Evolutionary conservation across 2,113 vertebrate species (phyloP).

Genomic region (Cyprinodon variegatus): DNA sequence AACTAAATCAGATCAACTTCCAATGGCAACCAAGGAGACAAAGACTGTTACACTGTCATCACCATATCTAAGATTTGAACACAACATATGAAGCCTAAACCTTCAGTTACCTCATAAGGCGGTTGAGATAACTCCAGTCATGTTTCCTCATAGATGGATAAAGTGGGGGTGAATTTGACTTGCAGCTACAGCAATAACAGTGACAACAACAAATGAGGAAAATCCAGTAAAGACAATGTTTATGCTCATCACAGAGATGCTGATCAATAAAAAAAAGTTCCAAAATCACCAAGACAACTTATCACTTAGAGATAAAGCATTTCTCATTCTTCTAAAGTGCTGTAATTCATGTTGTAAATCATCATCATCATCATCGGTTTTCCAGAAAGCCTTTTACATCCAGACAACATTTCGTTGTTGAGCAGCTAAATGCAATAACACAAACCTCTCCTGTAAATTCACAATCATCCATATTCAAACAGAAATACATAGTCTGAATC

Average conservation of each 20-base stretch:
- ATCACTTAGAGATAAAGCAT: not conserved
- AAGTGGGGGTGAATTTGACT: not conserved
- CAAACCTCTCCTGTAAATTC: not conserved
- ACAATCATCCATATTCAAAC: not conserved
- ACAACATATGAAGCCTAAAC: conserved; percentile 28
- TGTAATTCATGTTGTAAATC: conserved; percentile 7
- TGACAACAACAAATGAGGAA: conserved; percentile 18
- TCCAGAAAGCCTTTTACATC: conserved; percentile 46
- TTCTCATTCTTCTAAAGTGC: not conserved
- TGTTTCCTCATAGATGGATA: conserved; percentile 3
- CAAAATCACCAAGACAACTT: not conserved
- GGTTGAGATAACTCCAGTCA: conserved; percentile 23
- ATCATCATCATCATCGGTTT: not conserved
- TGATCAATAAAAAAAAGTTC: conserved; percentile 4
- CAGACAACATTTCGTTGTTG: conserved; percentile 7
- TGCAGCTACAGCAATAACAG: conserved; percentile 53
- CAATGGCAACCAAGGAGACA: conserved; percentile 34
- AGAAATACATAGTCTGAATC: not conserved
- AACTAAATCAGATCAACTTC: conserved; percentile 15
- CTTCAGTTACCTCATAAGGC: conserved; percentile 66
- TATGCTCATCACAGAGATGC: conserved; percentile 16
- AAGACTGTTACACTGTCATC: conserved; percentile 65
- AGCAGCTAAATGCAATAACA: not conserved
- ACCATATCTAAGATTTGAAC: conserved; percentile 32
- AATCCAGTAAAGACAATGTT: not conserved